Evolutionary conservation across 1,140 invertebrate genomes (phyloP).

Genomic region (Cataglyphis hispanica): DNA sequence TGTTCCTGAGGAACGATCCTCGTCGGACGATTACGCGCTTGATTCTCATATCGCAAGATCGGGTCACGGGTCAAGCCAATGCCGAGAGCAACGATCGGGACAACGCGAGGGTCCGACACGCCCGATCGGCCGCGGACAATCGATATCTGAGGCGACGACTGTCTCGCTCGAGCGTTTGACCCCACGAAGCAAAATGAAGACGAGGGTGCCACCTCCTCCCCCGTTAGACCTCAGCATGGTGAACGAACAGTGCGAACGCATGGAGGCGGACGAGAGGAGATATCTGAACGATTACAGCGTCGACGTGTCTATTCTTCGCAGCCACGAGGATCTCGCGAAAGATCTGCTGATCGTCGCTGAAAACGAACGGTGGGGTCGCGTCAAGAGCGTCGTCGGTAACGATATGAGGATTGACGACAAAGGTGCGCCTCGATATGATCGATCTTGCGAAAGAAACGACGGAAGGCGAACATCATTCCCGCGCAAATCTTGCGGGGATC

Average conservation of each 20-base stretch:
- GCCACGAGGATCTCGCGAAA: constrained; percentile 58
- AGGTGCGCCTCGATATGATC: neutral
- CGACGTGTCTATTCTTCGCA: constrained; percentile 69
- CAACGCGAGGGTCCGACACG: constrained; percentile 15
- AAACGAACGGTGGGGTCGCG: constrained; percentile 13
- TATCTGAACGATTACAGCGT: constrained; percentile 73
- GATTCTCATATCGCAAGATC: neutral
- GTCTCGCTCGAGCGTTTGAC: constrained; percentile 11
- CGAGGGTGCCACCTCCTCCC: constrained; percentile 68
- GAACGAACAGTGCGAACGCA: constrained; percentile 68
- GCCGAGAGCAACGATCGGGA: constrained; percentile 25
- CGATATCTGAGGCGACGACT: neutral
- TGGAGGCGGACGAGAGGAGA: constrained; percentile 66
- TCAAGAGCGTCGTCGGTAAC: neutral
- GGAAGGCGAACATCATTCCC: neutral
- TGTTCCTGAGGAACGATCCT: constrained; percentile 58
- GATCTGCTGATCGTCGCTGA: neutral
- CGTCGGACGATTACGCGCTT: constrained; percentile 41
- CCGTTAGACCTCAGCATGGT: constrained; percentile 70
- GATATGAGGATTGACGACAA: neutral
- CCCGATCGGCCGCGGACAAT: constrained; percentile 43
- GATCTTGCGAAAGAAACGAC: neutral
- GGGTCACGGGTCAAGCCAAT: neutral
- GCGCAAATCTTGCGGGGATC: constrained; percentile 77
- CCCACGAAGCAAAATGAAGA: neutral